phyloP scores from a whole-genome alignment of 2,797 vertebrate species.

The Ispidina picta region DNA sequence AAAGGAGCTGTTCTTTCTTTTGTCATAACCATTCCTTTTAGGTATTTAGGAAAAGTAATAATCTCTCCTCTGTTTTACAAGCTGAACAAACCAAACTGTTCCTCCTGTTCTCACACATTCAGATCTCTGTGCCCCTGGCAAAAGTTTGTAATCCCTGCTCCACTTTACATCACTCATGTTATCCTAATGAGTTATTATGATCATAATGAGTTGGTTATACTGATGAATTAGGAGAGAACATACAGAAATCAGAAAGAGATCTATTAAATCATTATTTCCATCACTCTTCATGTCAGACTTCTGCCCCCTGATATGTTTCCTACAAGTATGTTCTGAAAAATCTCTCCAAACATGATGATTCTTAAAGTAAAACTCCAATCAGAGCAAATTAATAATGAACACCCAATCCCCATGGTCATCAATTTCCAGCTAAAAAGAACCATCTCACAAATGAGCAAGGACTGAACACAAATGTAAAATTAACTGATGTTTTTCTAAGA shows the following conservation, averaged over 20 bases:
- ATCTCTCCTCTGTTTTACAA: not conserved
- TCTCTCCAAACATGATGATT: not conserved
- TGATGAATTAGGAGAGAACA: not conserved
- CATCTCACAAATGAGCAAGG: not conserved
- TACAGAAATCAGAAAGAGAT: not conserved
- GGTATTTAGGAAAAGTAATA: not conserved
- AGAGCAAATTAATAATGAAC: not conserved
- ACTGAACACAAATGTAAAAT: not conserved
- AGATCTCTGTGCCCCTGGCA: not conserved
- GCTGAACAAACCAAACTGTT: not conserved
- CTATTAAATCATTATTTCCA: not conserved
- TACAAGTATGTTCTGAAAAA: not conserved
- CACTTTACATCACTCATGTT: not conserved
- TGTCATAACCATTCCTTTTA: not conserved
- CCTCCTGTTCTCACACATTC: not conserved
- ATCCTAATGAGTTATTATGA: not conserved
- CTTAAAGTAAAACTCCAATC: not conserved
- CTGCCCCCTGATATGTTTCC: not conserved
- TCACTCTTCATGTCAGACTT: not conserved
- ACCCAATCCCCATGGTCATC: not conserved
- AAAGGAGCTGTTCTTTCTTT: not conserved
- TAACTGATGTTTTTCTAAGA: not conserved
- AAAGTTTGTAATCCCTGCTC: not conserved
- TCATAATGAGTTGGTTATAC: not conserved
- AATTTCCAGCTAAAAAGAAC: not conserved